Base-by-base conservation (phyloP, 2,888 invertebrate genomes). In the Xiphydria camelus region DNA sequence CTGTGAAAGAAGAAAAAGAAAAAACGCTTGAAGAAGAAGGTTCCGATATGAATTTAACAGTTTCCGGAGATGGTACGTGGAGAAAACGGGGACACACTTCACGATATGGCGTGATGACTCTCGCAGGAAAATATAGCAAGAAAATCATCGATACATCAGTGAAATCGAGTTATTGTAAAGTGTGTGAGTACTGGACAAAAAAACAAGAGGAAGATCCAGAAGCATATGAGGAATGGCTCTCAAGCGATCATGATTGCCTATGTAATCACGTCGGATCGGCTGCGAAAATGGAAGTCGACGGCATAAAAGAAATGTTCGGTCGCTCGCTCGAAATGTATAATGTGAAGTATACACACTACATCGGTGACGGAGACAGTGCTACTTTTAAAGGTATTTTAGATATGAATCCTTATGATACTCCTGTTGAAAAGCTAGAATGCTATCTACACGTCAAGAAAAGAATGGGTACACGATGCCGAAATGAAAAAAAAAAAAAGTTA, bases 281-380 rank as follows among this genome's bases (percentile, higher is more conserved):
- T 26, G 55, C 49, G 20, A 55, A 51, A 34, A 54, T 55, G 55
- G 51, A 57, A 26, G 56, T 57, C 6, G 40, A 50, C 15, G 48
- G 55, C 25, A 22, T 53, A 9, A 14, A 26, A 14, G 45, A 53
- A 36, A 49, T 55, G 48, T 57, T 53, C 47, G n/a, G 9, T 19
- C 33, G 44, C 38, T 52, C 54, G 5, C 18, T 43, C 15, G 49
- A 52, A 34, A 41, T 33, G 10, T 44, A 34, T 29, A 37, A 10
- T 14, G 48, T 49, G 12, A 31, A 31, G 10, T 57, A 55, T 17
- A 38, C 34, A 17, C 37, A 21, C 20, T 55, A 57, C 36, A 57
- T 59, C 15, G 59, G 57, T 9, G 55, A 57, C 26, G 55, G 52
- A n/a, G 50, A 59, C 41, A 38, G 47, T 2, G 52, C 53, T 32